phyloP scores from a whole-genome alignment of 2,797 vertebrate species.

The Epinephelus awoara region DNA sequence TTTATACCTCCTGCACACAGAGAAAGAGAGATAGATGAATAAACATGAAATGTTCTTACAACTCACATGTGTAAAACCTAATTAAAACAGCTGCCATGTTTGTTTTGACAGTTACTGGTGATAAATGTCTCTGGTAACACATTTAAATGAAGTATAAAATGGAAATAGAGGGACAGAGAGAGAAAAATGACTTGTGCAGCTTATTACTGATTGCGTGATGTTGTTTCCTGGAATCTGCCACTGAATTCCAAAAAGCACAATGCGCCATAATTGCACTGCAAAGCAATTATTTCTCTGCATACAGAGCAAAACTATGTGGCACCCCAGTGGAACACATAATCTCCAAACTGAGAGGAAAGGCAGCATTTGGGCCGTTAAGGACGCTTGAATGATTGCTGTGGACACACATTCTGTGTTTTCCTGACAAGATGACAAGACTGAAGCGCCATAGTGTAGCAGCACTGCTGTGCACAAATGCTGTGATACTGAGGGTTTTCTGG shows the following conservation, averaged over 20 bases:
- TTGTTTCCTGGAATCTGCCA: conserved; percentile 19
- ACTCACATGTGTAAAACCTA: not conserved
- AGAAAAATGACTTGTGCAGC: not conserved
- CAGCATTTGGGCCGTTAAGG: conserved; percentile 13
- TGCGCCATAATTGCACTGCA: conserved; percentile 53
- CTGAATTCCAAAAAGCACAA: conserved; percentile 50
- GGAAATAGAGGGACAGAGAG: not conserved
- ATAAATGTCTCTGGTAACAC: not conserved
- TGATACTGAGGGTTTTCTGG: conserved; percentile 30
- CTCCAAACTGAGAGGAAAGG: conserved; percentile 25
- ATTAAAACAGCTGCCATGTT: not conserved
- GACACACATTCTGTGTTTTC: conserved; percentile 35
- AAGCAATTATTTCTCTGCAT: conserved; percentile 56
- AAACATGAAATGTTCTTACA: not conserved
- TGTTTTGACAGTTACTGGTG: conserved; percentile 8
- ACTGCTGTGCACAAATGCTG: not conserved
- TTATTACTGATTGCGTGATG: conserved; percentile 26
- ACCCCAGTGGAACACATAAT: conserved; percentile 11
- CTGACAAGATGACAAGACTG: conserved; percentile 38
- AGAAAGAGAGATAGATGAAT: conserved; percentile 20
- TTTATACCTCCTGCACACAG: conserved; percentile 90
- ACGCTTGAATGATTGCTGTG: conserved; percentile 16
- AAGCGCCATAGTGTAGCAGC: conserved; percentile 7
- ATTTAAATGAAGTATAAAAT: not conserved
- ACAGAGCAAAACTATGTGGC: conserved; percentile 44